phyloP scores from a whole-genome alignment of 2,888 invertebrate species.

The Eremobia ochroleuca region DNA sequence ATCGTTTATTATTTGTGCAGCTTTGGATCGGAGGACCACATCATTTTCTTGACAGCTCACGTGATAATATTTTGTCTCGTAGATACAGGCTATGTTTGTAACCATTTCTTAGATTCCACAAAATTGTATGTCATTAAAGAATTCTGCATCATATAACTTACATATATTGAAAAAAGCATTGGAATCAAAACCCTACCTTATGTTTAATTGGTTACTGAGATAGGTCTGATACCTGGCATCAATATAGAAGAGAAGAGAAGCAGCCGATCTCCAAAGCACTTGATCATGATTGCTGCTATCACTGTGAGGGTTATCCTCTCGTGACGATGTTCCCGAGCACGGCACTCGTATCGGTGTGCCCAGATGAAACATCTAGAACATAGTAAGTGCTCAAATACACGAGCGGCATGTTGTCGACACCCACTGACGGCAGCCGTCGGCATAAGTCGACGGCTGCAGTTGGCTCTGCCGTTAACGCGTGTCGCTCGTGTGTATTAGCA shows the following conservation, averaged over 20 bases:
- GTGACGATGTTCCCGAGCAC: constrained; percentile 79
- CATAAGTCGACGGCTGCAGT: no score
- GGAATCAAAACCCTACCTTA: neutral
- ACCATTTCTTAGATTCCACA: neutral
- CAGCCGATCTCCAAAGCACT: constrained; percentile 77
- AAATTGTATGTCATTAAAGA: neutral
- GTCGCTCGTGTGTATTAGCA: no score
- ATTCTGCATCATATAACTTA: neutral
- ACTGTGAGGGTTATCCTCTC: constrained; percentile 80
- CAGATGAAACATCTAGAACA: constrained; percentile 82
- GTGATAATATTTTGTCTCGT: neutral
- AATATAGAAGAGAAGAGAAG: constrained; percentile 71
- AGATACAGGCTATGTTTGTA: neutral
- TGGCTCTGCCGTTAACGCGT: no score
- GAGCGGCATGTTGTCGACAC: no score
- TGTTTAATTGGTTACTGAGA: neutral
- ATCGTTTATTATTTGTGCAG: neutral
- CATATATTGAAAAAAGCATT: neutral
- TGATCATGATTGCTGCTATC: constrained; percentile 72
- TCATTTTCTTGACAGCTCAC: neutral
- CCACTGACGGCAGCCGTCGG: no score
- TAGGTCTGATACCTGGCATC: constrained; percentile 78
- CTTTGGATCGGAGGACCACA: neutral
- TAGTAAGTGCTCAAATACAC: no score
- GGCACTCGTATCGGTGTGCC: constrained; percentile 85